Base-by-base conservation (phyloP, 2,888 invertebrate species). In the Cataglyphis livida region DNA sequence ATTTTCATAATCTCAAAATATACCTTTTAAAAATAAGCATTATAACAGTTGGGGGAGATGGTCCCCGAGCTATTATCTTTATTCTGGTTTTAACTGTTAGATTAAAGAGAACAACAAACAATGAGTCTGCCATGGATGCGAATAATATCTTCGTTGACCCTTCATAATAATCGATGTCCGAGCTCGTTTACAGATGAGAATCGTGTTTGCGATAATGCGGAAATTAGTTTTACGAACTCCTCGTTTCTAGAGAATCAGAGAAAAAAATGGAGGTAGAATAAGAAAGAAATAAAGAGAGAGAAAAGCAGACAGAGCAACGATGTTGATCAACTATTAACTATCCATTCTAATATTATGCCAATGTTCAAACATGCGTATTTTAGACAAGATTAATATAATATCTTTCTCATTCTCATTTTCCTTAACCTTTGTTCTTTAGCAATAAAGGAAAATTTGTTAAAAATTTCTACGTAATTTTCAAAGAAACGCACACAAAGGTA, bases 221-320 rank as follows among this genome's bases (percentile, higher is more conserved):
- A 90, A 92, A 92, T 92, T 92, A 91, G 90, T 90, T 92, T 92
- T 90, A 91, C 89, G 88, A 89, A 82, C 70, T 64, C 85, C 86
- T 83, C 84, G 83, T 86, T 81, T 75, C 54, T 35, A 28, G n/a
- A 78, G 70, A 62, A 59, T 62, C 62, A 54, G 70, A 65, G 48
- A 51, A 51, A 51, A n/a, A 51, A 51, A 44, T 10, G 6, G 6
- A 44, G 44, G n/a, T 48, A 51, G n/a, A 51, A 7, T 51, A n/a
- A 51, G 6, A 51, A n/a, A 48, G 38, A 81, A 73, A 81, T 76
- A 81, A 28, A 21, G 15, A 51, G 75, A 57, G 57, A 32, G 41
- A 59, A 66, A 21, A 21, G 12, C 6, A 57, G 7, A 25, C 6
- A 28, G 28, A 28, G 3, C 15, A 32, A 32, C 15, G 18, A 32